phyloP scores from a whole-genome alignment of 2,888 invertebrate species.

The Odontomyia ornata region DNA sequence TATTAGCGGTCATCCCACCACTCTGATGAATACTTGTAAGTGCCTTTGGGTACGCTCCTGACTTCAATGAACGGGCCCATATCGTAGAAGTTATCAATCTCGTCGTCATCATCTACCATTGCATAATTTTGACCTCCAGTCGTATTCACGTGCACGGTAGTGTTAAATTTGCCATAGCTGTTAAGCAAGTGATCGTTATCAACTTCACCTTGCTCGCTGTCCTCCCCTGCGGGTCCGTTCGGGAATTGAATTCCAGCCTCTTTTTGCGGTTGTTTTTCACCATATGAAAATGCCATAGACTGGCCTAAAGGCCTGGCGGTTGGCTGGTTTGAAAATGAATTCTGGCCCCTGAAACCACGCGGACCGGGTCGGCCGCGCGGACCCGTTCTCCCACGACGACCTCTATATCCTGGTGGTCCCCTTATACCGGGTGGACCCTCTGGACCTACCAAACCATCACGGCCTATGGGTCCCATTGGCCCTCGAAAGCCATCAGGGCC shows the following conservation, averaged over 20 bases:
- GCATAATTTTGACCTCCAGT: neutral
- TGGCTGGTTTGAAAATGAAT: neutral
- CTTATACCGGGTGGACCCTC: neutral
- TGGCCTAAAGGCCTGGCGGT: too few relatives aligned
- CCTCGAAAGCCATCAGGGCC: neutral
- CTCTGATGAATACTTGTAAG: neutral
- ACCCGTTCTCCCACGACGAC: neutral
- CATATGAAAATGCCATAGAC: neutral
- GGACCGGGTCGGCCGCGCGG: slow-evolving; percentile 9
- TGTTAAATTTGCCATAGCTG: too few relatives aligned
- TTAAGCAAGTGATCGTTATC: too few relatives aligned
- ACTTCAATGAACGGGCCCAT: slow-evolving; percentile 31
- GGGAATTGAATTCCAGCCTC: neutral
- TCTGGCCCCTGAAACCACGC: neutral
- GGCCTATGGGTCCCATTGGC: neutral
- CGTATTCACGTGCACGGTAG: neutral
- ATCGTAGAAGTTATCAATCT: slow-evolving; percentile 31
- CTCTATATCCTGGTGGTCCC: neutral
- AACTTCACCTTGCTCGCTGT: too few relatives aligned
- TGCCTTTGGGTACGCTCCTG: neutral
- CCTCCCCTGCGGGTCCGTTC: neutral
- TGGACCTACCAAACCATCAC: slow-evolving; percentile 6
- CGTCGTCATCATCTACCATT: neutral
- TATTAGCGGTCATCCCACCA: neutral
- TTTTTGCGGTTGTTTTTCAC: neutral